Evolutionary conservation across 2,797 vertebrate species (phyloP).

Genomic region (Gymnoscopelus microlampas): DNA sequence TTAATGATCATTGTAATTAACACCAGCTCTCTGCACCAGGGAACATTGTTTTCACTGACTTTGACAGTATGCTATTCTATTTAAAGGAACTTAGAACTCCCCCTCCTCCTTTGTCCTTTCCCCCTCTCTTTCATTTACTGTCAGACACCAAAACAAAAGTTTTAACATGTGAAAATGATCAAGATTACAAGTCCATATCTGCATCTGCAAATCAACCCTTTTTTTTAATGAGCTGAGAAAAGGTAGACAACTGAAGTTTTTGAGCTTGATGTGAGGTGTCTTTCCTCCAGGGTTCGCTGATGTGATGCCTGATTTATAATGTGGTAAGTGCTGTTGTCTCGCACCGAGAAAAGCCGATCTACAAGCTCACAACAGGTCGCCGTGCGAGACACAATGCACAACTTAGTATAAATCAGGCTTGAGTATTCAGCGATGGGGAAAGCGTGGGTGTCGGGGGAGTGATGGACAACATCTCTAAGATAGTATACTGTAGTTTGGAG

Average conservation of each 20-base stretch:
- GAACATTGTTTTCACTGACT: no score
- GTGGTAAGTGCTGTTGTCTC: no score
- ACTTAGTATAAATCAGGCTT: no score
- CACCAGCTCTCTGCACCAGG: no score
- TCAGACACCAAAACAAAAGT: constrained; percentile 2
- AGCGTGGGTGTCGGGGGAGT: constrained; percentile 51
- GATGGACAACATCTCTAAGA: constrained; percentile 50
- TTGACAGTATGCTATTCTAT: no score
- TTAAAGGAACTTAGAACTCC: background rate
- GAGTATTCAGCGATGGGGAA: constrained; percentile 45
- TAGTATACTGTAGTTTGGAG: constrained; percentile 35
- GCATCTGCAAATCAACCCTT: no score
- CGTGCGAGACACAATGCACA: no score
- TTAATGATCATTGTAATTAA: no score
- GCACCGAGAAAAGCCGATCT: no score
- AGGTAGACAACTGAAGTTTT: constrained; percentile 33
- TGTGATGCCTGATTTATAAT: background rate
- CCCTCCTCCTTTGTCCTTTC: background rate
- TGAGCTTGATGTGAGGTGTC: constrained; percentile 11
- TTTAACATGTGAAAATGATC: background rate
- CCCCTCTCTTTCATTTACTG: background rate
- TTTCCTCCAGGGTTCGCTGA: constrained; percentile 30
- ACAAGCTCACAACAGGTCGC: no score
- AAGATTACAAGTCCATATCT: background rate
- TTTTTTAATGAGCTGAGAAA: background rate